phyloP scores from a whole-genome alignment of 2,113 vertebrate genomes.

The Callospermophilus lateralis region DNA sequence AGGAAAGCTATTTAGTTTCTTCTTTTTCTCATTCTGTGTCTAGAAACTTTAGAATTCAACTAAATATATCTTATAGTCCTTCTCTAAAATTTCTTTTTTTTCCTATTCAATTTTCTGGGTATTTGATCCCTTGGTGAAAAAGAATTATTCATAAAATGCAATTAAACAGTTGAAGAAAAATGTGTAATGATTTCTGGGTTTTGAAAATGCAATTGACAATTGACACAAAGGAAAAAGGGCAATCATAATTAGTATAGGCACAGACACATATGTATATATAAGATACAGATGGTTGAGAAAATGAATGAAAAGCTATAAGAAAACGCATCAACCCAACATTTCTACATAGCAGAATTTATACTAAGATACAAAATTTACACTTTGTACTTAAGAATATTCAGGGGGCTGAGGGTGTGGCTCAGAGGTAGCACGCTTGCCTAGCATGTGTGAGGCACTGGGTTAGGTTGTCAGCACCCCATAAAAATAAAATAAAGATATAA shows the following conservation, averaged over 20 bases:
- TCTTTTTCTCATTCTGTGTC: background rate
- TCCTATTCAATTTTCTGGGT: background rate
- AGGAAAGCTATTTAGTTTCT: background rate
- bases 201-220: background rate
- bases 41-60: background rate
- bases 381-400: background rate
- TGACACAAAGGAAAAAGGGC: background rate
- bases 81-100: background rate
- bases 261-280: background rate
- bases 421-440: no score
- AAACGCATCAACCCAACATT: background rate
- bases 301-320: background rate
- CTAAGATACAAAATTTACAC: background rate
- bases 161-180: background rate
- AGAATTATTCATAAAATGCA: background rate
- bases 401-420: no score
- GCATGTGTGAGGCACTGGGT: no score
- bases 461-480: no score
- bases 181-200: background rate
- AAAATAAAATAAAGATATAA: no score
- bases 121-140: background rate
- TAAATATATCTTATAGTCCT: background rate
- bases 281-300: background rate
- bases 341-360: background rate
- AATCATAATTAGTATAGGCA: background rate